Base-by-base conservation (phyloP, 1,140 invertebrate species). In the Drosophila triauraria region DNA sequence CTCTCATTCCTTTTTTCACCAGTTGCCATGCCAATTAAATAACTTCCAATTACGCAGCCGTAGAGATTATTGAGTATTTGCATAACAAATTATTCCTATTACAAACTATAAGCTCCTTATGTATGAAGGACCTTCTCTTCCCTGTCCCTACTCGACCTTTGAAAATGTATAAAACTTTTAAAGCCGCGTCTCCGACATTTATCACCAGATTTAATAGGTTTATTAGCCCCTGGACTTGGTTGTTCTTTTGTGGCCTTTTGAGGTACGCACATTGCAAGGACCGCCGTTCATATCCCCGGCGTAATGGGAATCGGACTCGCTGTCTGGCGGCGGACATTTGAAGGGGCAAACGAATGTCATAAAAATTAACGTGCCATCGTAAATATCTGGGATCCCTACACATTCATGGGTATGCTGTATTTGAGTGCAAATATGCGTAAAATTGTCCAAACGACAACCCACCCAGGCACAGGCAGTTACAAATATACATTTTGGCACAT, bases 371-470 rank as follows among this genome's bases (percentile, higher is more conserved):
- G 84, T 74, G 58, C 23, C 43, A 60, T 87, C 85, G 85, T 88
- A 84, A 88, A 88, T 87, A 90, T 84, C 48, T 75, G 50, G 27
- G 54, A 56, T 63, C 4, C 53, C 64, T 48, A 46, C 54, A 32
- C 23, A 30, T 38, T 27, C 17, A 65, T 77, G 58, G 23, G 40
- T 38, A 74, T 70, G 63, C 71, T 54, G 68, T 71, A 83, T 61
- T 69, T 71, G 71, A 87, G 84, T 90, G 84, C 80, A 88, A 88
- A 88, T 88, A 88, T 88, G 85, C 84, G 84, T 84, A 81, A 88
- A 87, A 87, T 87, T 78, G 83, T 67, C 67, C 68, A 77, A 68
- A 68, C 47, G 44, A 50, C 69, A 74, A 38, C 20, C 48, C 53
- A 23, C 27, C 57, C 72, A 25, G 42, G 58, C 58, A 38, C 64